Conservation (phyloP, 2,888 invertebrate species). For the Nomada ferruginata region DNA sequence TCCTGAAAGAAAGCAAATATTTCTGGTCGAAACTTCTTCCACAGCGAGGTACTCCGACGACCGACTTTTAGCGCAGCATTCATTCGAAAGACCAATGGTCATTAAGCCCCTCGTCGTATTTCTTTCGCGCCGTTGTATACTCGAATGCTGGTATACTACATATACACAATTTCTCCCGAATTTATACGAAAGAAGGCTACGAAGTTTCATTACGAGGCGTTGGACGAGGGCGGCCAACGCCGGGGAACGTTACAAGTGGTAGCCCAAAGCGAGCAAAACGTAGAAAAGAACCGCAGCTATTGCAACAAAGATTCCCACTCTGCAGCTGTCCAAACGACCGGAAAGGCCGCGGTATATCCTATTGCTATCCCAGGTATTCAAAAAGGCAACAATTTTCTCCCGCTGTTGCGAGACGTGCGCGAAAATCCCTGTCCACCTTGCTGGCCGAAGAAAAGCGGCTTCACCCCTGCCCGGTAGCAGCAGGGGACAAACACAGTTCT, state of each 20-base stretch:
- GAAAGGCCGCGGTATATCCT: not conserved
- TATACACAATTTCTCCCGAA: no score
- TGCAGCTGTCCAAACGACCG: not conserved
- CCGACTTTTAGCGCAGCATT: no score
- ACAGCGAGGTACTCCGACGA: no score
- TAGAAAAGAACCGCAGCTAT: not conserved
- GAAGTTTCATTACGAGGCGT: not conserved
- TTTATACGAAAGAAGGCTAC: no score
- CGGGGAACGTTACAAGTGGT: not conserved
- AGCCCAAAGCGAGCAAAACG: not conserved
- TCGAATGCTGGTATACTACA: no score
- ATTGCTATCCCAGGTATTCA: not conserved
- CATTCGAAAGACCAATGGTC: no score
- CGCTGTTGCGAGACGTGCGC: no score
- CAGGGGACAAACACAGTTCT: not conserved
- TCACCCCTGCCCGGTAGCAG: not conserved
- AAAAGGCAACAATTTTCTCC: constrained; percentile 8
- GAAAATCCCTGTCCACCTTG: not conserved
- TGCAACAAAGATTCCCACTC: not conserved
- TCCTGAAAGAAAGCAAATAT: no score
- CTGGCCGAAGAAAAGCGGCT: not conserved
- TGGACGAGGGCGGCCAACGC: not conserved
- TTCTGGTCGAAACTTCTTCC: no score
- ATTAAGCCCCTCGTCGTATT: no score
- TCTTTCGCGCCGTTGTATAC: no score